These are phyloP conservation scores for Osmoderma eremita DNA, from an alignment of 2,888 invertebrate genomes.

Conservation along the genomic window DNA sequence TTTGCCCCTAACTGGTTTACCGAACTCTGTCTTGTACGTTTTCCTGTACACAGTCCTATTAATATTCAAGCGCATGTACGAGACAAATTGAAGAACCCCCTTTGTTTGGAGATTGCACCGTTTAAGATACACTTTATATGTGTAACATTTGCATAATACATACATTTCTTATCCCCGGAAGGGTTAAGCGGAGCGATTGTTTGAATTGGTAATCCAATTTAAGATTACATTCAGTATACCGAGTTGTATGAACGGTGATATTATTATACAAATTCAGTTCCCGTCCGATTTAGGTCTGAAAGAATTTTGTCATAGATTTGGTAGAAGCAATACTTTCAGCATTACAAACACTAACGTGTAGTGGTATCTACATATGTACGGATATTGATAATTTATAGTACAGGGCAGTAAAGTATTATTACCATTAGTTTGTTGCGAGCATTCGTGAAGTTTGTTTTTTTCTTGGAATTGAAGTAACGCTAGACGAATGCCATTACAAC, in stretches of 20 bases:
- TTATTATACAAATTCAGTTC: slow-evolving; percentile 3
- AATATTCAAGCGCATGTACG: slow-evolving; percentile 36
- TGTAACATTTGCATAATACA: slow-evolving; percentile 33
- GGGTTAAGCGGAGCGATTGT: slow-evolving; percentile 17
- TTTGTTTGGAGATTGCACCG: slow-evolving; percentile 35
- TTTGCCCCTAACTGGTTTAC: slow-evolving; percentile 21
- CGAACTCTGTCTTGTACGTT: slow-evolving; percentile 30
- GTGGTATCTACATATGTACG: no score
- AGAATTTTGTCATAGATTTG: no score
- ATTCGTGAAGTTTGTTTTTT: background rate
- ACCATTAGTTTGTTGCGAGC: no score
- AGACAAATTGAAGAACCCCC: slow-evolving; percentile 29
- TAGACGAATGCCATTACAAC: slow-evolving; percentile 2
- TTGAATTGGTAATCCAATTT: slow-evolving; percentile 21
- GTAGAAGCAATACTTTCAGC: no score
- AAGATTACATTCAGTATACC: slow-evolving; percentile 2
- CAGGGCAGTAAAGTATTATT: no score
- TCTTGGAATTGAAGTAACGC: background rate
- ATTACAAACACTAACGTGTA: no score
- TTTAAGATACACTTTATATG: slow-evolving; percentile 36
- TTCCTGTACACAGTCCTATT: slow-evolving; percentile 29
- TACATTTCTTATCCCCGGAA: slow-evolving; percentile 32
- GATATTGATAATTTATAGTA: no score
- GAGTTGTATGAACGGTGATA: background rate
- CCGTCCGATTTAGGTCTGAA: background rate